These are phyloP conservation scores for Channa maculata DNA, from an alignment of 2,113 vertebrate genomes.

Conservation along the genomic window DNA sequence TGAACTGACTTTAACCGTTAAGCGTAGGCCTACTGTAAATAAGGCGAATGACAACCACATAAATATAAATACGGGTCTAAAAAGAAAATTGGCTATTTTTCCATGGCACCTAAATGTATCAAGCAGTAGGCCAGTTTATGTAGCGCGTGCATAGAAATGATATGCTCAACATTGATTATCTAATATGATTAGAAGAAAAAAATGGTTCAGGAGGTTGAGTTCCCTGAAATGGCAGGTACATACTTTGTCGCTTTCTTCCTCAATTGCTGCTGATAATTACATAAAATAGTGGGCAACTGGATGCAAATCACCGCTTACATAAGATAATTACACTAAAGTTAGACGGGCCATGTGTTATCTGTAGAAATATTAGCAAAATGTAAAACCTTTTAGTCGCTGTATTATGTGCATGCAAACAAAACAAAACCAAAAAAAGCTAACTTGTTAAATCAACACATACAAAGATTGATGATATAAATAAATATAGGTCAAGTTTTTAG, in stretches of 20 bases:
- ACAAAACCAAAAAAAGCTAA: neutral
- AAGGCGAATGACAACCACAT: neutral
- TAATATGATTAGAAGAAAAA: neutral
- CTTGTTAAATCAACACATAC: neutral
- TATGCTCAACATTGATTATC: neutral
- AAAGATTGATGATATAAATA: neutral
- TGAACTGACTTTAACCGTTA: neutral
- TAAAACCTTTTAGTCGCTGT: neutral
- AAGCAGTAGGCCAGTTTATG: no score
- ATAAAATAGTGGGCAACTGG: conserved; percentile 59
- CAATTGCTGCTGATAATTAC: conserved; percentile 63
- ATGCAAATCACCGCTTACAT: conserved; percentile 58
- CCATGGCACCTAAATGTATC: neutral
- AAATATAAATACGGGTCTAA: neutral
- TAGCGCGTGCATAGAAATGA: neutral
- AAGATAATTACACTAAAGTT: conserved; percentile 52
- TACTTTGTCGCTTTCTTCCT: conserved; percentile 10
- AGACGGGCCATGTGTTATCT: conserved; percentile 3
- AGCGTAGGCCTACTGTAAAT: no score
- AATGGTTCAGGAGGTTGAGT: neutral
- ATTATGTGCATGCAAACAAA: neutral
- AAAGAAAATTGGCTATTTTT: neutral
- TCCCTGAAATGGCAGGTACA: no score
- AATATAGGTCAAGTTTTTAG: neutral
- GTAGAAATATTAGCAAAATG: neutral